Percentiles rank a stretch among this genome's conserved stretches.
phyloP scores from a whole-genome alignment of 2,113 vertebrate species.

The Trachemys scripta region DNA sequence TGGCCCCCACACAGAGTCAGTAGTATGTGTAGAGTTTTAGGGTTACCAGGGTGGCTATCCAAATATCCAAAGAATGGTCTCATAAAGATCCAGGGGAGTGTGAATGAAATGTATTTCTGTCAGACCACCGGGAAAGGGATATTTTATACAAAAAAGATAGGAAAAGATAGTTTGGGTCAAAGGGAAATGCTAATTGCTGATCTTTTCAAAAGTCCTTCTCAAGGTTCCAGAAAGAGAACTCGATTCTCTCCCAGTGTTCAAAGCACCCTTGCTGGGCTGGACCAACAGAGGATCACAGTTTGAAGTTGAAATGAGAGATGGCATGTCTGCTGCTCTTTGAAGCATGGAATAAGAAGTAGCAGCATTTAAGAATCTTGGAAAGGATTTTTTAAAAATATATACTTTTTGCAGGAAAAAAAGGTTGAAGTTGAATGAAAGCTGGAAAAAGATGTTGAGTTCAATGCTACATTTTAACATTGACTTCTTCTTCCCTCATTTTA shows the following conservation, averaged over 20 bases:
- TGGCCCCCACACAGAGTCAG: slow-evolving; percentile 54
- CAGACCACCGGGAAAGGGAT: slow-evolving; percentile 50
- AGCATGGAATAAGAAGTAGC: slow-evolving; percentile 74
- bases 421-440: slow-evolving; percentile 51
- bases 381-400: slow-evolving; percentile 49
- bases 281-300: slow-evolving; percentile 74
- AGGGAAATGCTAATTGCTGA: slow-evolving; percentile 73
- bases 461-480: slow-evolving; percentile 58
- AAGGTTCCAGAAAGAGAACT: slow-evolving; percentile 65
- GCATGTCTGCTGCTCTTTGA: slow-evolving; percentile 77
- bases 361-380: slow-evolving; percentile 75
- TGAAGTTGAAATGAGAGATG: slow-evolving; percentile 79
- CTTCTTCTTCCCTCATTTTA: slow-evolving; percentile 49
- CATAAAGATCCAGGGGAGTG: slow-evolving; percentile 18
- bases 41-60: slow-evolving; percentile 39
- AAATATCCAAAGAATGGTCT: slow-evolving; percentile 59
- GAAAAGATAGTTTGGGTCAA: slow-evolving; percentile 56
- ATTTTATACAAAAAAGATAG: slow-evolving; percentile 39
- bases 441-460: slow-evolving; percentile 31
- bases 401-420: slow-evolving; percentile 35
- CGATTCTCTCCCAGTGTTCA: slow-evolving; percentile 78
- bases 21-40: slow-evolving; percentile 58
- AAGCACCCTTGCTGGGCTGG: slow-evolving; percentile 74
- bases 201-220: slow-evolving; percentile 71
- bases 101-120: slow-evolving; percentile 46